phyloP scores from a whole-genome alignment of 2,113 vertebrate genomes.

The Uria aalge region DNA sequence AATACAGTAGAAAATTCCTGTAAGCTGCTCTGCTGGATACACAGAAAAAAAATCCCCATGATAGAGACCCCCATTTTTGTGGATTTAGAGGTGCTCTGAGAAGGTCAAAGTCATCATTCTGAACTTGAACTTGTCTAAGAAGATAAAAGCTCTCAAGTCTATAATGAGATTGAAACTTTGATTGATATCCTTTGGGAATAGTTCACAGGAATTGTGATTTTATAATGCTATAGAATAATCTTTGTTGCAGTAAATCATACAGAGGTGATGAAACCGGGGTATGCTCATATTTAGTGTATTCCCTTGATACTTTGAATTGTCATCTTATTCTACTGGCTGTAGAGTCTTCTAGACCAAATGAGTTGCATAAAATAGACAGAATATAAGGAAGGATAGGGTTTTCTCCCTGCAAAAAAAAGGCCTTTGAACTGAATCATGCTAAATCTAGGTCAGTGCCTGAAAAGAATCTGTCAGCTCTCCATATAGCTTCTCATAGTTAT shows the following conservation, averaged over 20 bases:
- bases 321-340: neutral
- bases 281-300: neutral
- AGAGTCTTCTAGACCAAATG: neutral
- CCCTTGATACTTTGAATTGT: neutral
- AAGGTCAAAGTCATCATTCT: slow-evolving; percentile 1
- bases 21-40: neutral
- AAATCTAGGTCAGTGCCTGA: slow-evolving; percentile 26
- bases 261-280: neutral
- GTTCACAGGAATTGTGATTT: neutral
- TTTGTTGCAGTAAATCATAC: neutral
- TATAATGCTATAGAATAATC: neutral
- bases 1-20: neutral
- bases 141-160: slow-evolving; percentile 8
- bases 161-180: slow-evolving; percentile 8
- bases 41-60: neutral
- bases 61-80: neutral
- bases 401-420: neutral
- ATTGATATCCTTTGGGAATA: neutral
- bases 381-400: neutral
- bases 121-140: slow-evolving; percentile 14
- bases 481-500: neutral
- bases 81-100: slow-evolving; percentile 16
- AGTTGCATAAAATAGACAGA: neutral
- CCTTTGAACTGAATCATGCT: neutral
- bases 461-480: neutral